A percentile compares a stretch with the other conserved stretches of the same genome.
These are phyloP conservation scores for Thalassophryne amazonica DNA, from an alignment of 2,797 vertebrate species.

Conservation along the genomic window DNA sequence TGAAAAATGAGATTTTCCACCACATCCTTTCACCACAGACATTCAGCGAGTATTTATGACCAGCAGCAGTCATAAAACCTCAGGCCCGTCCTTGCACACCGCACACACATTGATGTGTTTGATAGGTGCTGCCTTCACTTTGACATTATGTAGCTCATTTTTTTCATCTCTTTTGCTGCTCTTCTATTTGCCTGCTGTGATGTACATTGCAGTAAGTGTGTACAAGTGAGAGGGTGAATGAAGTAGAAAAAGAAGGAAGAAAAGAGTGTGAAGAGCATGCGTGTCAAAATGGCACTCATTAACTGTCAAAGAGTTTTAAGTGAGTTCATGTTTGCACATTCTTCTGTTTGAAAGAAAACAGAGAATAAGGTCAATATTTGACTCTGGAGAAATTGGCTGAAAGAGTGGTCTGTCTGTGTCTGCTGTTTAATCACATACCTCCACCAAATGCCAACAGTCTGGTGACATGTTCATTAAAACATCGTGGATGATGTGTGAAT, in stretches of 20 bases:
- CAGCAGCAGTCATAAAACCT: constrained; percentile 56
- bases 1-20: constrained; percentile 29
- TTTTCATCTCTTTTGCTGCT: constrained; percentile 58
- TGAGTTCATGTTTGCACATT: constrained; percentile 16
- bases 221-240: background rate
- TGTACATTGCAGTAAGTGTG: background rate
- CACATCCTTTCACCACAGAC: constrained; percentile 29
- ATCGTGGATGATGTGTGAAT: too few relatives aligned
- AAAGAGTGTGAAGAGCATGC: background rate
- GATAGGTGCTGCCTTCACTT: constrained; percentile 60
- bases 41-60: constrained; percentile 65
- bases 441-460: too few relatives aligned
- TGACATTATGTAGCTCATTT: constrained; percentile 66
- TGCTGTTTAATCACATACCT: too few relatives aligned
- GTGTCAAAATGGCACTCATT: constrained; percentile 55
- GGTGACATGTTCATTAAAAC: too few relatives aligned
- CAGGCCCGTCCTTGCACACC: constrained; percentile 65
- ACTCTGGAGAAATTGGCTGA: constrained; percentile 8
- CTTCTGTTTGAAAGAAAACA: constrained; percentile 13
- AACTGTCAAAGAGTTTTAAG: constrained; percentile 33
- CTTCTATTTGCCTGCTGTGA: too few relatives aligned
- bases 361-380: constrained; percentile 20
- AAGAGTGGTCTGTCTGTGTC: too few relatives aligned
- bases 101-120: constrained; percentile 61
- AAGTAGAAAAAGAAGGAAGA: background rate